phyloP scores from a whole-genome alignment of 2,888 invertebrate species.

The Uropetala carovei region DNA sequence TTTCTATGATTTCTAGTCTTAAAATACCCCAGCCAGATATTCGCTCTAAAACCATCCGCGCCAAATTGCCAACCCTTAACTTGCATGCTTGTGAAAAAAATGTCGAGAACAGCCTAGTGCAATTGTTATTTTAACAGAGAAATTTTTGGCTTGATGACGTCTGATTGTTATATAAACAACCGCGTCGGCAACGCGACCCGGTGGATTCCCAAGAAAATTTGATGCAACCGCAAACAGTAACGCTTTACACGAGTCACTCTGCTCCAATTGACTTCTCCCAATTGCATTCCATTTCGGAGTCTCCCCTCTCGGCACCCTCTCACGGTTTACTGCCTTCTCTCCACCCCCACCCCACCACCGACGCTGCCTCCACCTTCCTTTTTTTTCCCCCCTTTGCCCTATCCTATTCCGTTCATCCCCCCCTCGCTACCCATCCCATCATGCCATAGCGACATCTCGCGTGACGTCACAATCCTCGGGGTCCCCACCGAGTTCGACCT shows the following conservation, averaged over 20 bases:
- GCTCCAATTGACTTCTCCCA: conserved; percentile 46
- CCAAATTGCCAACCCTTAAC: too few relatives aligned
- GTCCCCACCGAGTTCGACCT: conserved; percentile 42
- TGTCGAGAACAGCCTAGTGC: too few relatives aligned
- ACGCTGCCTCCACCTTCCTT: background rate
- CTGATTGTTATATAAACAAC: background rate
- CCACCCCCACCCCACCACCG: background rate
- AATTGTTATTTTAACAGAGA: too few relatives aligned
- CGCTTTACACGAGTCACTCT: conserved; percentile 35
- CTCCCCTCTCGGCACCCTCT: conserved; percentile 28
- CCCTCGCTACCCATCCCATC: background rate
- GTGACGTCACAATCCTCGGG: conserved; percentile 52
- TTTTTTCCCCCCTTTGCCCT: conserved; percentile 39
- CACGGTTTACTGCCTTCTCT: background rate
- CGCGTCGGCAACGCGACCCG: background rate
- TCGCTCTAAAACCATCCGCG: too few relatives aligned
- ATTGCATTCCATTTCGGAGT: conserved; percentile 53
- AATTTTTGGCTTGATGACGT: background rate
- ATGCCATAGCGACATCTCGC: conserved; percentile 20
- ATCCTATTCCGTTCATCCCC: background rate
- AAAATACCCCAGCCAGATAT: too few relatives aligned
- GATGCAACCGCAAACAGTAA: conserved; percentile 52
- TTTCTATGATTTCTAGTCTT: too few relatives aligned
- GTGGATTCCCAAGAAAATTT: conserved; percentile 18
- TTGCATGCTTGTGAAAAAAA: too few relatives aligned